Evolutionary conservation across 2,888 invertebrate species (phyloP).

Genomic region (Camptogramma bilineatum): DNA sequence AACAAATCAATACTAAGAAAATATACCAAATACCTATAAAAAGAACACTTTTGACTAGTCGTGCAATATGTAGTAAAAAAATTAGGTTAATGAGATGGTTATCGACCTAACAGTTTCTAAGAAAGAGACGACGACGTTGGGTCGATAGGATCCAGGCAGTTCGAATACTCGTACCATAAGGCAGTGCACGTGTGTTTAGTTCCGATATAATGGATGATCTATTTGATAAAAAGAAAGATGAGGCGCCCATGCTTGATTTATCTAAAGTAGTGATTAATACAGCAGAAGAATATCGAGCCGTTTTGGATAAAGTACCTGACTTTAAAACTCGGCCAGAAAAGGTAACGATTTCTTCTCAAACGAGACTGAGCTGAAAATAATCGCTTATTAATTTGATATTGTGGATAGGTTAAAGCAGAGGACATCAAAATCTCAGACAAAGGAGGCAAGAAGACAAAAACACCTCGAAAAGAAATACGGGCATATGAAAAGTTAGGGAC

Average conservation of each 20-base stretch:
- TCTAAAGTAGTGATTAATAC: constrained; percentile 91
- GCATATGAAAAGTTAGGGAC: constrained; percentile 87
- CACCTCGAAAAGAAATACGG: constrained; percentile 89
- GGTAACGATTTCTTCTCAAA: constrained; percentile 69
- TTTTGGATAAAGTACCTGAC: constrained; percentile 95
- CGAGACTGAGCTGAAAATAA: constrained; percentile 22
- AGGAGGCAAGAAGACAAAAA: constrained; percentile 89
- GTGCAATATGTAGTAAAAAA: constrained; percentile 63
- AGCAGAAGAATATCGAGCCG: constrained; percentile 92
- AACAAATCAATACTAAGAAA: constrained; percentile 58
- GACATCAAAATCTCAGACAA: constrained; percentile 91
- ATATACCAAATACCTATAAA: constrained; percentile 39
- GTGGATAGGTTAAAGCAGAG: constrained; percentile 87
- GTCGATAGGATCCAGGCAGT: constrained; percentile 60
- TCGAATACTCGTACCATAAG: constrained; percentile 42
- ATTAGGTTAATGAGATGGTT: constrained; percentile 64
- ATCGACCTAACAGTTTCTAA: constrained; percentile 73
- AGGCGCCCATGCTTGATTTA: constrained; percentile 92
- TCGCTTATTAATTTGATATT: constrained; percentile 35
- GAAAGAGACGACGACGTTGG: constrained; percentile 57
- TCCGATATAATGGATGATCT: constrained; percentile 92
- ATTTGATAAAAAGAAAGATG: constrained; percentile 93
- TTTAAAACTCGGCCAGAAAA: constrained; percentile 95
- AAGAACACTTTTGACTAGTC: constrained; percentile 58
- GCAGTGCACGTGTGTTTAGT: constrained; percentile 71